Conservation (phyloP, 2,888 invertebrate genomes). For the Heliconius cydno region DNA sequence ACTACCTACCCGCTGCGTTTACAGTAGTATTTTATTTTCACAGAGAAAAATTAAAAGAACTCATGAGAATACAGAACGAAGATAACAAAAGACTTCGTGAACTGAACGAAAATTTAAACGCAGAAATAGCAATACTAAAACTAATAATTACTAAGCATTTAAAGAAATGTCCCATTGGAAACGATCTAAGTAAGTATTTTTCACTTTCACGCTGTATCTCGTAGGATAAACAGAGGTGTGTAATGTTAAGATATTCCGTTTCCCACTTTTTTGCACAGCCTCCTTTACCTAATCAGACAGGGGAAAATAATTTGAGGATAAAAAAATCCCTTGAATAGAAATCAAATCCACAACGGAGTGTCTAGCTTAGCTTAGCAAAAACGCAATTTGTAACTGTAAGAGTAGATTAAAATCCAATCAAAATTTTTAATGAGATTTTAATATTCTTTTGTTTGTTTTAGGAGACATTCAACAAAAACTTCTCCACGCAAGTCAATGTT, state of each 20-base stretch:
- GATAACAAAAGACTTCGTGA: conserved; percentile 64
- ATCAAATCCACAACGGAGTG: no score
- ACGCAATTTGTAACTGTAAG: no score
- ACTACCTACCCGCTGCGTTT: no score
- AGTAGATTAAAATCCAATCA: no score
- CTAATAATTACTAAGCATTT: conserved; percentile 63
- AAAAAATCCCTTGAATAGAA: no score
- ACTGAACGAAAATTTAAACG: conserved; percentile 58
- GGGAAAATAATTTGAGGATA: no score
- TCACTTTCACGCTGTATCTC: background rate
- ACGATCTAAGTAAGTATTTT: conserved; percentile 64
- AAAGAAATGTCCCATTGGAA: conserved; percentile 62
- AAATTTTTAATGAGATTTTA: background rate
- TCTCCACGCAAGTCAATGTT: background rate
- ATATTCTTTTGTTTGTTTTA: background rate
- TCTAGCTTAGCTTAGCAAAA: no score
- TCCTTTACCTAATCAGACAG: no score
- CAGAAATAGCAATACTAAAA: conserved; percentile 62
- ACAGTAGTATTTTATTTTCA: background rate
- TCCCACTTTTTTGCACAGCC: no score
- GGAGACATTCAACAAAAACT: conserved; percentile 33
- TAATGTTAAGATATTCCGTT: no score
- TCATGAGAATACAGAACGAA: conserved; percentile 56
- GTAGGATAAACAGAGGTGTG: background rate
- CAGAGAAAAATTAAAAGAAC: conserved; percentile 69